Conservation (phyloP, 2,888 invertebrate genomes). For the Drosophila gaucha region DNA sequence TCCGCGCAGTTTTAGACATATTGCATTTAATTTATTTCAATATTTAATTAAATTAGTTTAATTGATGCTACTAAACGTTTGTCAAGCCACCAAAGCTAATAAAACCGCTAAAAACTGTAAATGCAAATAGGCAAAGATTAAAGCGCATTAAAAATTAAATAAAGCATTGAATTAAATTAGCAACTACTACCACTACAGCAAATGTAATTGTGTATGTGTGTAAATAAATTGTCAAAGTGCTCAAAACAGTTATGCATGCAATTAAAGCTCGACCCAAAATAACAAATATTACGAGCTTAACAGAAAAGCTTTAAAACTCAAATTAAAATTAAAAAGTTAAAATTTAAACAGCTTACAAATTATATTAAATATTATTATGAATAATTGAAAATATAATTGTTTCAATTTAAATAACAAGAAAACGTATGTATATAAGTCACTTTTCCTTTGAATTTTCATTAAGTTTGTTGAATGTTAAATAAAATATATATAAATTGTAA, state of each 20-base stretch:
- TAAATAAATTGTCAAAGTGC: constrained; percentile 15
- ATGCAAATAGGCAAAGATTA: constrained; percentile 18
- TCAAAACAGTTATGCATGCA: constrained; percentile 33
- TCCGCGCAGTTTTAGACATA: constrained; percentile 2
- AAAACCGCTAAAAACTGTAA: constrained; percentile 29
- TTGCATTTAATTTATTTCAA: not conserved
- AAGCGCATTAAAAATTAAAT: constrained; percentile 61
- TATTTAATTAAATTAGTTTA: constrained; percentile 44
- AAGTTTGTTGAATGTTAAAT: constrained; percentile 28
- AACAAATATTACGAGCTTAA: not conserved
- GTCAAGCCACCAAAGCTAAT: constrained; percentile 42
- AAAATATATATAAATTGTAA: constrained; percentile 19
- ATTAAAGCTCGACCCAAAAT: constrained; percentile 25
- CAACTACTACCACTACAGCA: constrained; percentile 1
- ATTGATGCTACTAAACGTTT: constrained; percentile 42
- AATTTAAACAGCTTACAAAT: not conserved
- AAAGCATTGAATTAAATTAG: constrained; percentile 63
- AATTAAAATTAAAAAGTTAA: constrained; percentile 2
- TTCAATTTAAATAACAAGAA: not conserved
- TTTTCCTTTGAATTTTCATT: constrained; percentile 17
- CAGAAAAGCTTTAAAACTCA: constrained; percentile 1
- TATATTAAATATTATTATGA: not conserved
- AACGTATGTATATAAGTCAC: not conserved
- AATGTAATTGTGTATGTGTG: not conserved
- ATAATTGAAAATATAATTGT: not conserved